A percentile compares a stretch with the other conserved stretches of the same genome.
phyloP scores from a whole-genome alignment of 2,797 vertebrate genomes.

The Streptopelia turtur region DNA sequence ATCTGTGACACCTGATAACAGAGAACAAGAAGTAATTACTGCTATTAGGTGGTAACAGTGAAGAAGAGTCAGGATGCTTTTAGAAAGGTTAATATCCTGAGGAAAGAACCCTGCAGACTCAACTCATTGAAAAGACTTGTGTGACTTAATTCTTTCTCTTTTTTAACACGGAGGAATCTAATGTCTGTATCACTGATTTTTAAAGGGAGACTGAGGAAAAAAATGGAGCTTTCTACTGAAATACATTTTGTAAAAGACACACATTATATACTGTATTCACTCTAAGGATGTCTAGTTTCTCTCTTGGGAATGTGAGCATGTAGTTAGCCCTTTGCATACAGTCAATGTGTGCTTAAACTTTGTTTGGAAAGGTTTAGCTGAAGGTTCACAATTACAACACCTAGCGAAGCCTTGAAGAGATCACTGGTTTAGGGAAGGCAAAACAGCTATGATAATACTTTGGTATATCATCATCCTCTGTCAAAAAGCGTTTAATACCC shows the following conservation, averaged over 20 bases:
- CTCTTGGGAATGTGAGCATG: neutral
- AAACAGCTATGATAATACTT: neutral
- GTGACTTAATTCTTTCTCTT: constrained; percentile 1
- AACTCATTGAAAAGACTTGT: constrained; percentile 24
- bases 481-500: neutral
- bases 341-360: neutral
- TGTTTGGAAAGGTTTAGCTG: neutral
- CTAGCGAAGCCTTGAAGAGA: neutral
- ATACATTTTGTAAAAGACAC: neutral
- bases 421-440: neutral
- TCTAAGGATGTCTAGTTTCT: neutral
- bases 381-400: neutral
- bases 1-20: constrained; percentile 64
- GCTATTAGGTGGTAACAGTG: constrained; percentile 53
- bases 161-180: neutral
- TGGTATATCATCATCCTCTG: neutral
- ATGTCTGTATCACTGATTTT: neutral
- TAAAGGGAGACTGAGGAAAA: neutral
- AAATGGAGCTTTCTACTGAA: neutral
- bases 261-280: neutral
- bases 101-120: constrained; percentile 20
- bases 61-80: constrained; percentile 60
- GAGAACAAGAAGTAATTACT: constrained; percentile 72
- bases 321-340: neutral
- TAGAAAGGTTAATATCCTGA: constrained; percentile 65